phyloP scores from a whole-genome alignment of 2,113 vertebrate species.

The Osmerus mordax region DNA sequence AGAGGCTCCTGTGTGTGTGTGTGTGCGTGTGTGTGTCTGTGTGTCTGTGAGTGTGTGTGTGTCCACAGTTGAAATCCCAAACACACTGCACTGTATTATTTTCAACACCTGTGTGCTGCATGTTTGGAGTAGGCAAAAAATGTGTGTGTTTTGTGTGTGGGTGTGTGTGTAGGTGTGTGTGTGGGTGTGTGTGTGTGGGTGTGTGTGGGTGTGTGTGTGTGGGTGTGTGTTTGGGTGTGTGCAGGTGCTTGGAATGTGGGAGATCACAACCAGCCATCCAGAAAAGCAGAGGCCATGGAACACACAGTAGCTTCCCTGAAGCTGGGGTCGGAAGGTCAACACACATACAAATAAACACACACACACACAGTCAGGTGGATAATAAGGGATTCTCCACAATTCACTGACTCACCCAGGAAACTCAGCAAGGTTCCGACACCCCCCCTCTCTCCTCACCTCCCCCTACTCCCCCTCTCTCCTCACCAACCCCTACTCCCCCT shows the following conservation, averaged over 20 bases:
- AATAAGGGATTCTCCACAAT: conserved; percentile 35
- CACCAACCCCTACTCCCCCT: no score
- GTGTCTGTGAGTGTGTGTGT: not conserved
- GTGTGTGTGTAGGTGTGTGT: not conserved
- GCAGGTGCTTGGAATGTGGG: no score
- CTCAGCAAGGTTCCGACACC: no score
- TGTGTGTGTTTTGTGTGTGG: not conserved
- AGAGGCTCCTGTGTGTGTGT: not conserved
- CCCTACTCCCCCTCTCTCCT: no score
- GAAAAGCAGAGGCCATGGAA: no score
- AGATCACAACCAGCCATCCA: no score
- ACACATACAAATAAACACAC: not conserved
- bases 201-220: not conserved
- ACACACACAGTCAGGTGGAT: conserved; percentile 19
- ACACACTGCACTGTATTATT: no score
- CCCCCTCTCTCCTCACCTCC: no score
- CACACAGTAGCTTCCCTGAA: not conserved
- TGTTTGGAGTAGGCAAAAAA: no score
- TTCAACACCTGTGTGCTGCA: no score
- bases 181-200: not conserved
- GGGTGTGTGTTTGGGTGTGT: no score
- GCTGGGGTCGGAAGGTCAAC: conserved; percentile 29
- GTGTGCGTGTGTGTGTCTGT: not conserved
- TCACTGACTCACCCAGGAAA: no score
- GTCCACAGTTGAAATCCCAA: not conserved